Conservation (phyloP, 2,113 vertebrate species). For the Hiodon alosoides region DNA sequence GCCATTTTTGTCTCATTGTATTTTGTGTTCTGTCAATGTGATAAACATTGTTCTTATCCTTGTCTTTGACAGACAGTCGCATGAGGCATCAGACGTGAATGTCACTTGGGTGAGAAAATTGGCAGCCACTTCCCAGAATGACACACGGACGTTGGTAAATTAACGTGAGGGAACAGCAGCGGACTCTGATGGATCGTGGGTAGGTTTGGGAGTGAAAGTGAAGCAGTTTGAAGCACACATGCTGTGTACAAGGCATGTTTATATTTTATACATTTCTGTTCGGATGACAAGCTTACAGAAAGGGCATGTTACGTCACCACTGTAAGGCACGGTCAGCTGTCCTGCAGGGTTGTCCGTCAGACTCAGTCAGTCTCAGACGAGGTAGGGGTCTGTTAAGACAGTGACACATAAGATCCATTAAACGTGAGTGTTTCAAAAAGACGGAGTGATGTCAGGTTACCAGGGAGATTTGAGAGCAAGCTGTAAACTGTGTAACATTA, state of each 20-base stretch:
- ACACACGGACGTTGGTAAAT: background rate
- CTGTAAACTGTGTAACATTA: background rate
- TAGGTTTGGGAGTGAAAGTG: background rate
- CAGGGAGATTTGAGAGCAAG: slow-evolving; percentile 1
- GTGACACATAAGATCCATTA: background rate
- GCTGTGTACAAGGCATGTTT: too few relatives aligned
- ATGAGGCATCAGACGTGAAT: background rate
- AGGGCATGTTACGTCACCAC: too few relatives aligned
- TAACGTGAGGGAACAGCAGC: background rate
- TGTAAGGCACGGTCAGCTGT: too few relatives aligned
- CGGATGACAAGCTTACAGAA: too few relatives aligned
- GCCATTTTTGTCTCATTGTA: too few relatives aligned
- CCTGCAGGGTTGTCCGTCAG: background rate
- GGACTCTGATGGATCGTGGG: background rate
- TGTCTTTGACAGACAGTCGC: background rate
- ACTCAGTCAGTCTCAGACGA: background rate
- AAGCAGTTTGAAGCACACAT: too few relatives aligned
- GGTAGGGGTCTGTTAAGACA: background rate
- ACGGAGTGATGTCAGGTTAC: slow-evolving; percentile 7
- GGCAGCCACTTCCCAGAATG: background rate
- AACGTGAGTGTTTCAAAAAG: slow-evolving; percentile 2
- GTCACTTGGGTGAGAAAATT: background rate
- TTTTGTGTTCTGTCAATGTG: too few relatives aligned
- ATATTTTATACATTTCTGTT: too few relatives aligned
- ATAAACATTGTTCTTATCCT: background rate